Evolutionary conservation across 1,140 invertebrate species (phyloP).

Genomic region (Trichomalopsis sarcophagae): DNA sequence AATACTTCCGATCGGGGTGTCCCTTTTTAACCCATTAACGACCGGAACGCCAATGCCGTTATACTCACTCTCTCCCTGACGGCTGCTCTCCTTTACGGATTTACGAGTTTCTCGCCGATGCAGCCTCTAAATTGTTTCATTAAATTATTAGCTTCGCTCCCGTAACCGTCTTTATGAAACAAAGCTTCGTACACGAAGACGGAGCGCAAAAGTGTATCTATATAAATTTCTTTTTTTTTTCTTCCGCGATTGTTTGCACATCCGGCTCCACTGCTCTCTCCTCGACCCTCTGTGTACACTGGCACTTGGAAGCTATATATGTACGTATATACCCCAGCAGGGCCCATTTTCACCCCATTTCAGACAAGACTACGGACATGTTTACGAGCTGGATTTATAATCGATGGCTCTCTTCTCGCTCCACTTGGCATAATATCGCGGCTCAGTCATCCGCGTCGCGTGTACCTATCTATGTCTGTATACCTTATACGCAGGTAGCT

Average conservation of each 20-base stretch:
- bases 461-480: background rate
- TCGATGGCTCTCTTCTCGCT: slow-evolving; percentile 51
- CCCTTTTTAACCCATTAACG: slow-evolving; percentile 46
- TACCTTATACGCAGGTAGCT: background rate
- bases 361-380: slow-evolving; percentile 69
- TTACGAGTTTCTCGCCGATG: slow-evolving; percentile 15
- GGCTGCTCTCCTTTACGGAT: background rate
- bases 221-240: background rate
- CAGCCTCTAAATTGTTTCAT: background rate
- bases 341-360: slow-evolving; percentile 70
- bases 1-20: slow-evolving; percentile 45
- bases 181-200: too few species aligned
- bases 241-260: background rate
- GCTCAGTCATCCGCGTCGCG: background rate
- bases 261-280: background rate
- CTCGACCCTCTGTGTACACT: background rate
- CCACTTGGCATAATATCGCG: slow-evolving; percentile 21
- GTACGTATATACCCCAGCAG: background rate
- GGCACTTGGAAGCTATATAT: background rate
- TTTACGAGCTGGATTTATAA: slow-evolving; percentile 65
- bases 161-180: too few species aligned
- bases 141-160: background rate
- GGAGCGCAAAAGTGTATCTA: background rate
- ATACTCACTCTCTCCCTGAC: background rate
- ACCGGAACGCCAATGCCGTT: slow-evolving; percentile 26